phyloP scores from a whole-genome alignment of 2,113 vertebrate genomes.

The Alligator mississippiensis region DNA sequence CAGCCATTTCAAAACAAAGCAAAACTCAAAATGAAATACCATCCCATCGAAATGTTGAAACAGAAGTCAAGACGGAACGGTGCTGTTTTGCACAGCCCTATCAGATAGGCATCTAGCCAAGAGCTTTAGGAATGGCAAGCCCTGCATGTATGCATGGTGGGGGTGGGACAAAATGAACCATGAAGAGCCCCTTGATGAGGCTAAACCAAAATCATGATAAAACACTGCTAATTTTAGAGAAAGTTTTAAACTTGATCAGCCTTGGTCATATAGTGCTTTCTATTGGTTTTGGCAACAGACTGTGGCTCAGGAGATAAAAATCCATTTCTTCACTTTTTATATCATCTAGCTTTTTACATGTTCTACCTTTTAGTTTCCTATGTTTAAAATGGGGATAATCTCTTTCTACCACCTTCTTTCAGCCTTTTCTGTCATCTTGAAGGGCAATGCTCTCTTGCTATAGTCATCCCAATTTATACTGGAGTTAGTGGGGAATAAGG shows the following conservation, averaged over 20 bases:
- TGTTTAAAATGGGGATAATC: neutral
- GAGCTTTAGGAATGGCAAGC: no score
- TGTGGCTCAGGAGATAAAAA: neutral
- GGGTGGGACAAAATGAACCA: no score
- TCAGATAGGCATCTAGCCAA: no score
- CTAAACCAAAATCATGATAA: neutral
- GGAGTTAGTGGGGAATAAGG: no score
- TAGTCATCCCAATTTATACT: neutral
- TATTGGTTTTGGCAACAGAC: neutral
- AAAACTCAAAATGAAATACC: no score
- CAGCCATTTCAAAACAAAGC: no score
- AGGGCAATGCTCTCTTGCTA: neutral
- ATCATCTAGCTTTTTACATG: neutral
- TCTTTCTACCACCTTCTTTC: neutral
- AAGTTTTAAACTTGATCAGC: neutral
- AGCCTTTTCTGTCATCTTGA: neutral
- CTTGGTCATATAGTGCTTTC: neutral
- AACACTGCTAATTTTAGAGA: neutral
- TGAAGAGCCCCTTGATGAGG: no score
- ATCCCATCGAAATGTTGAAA: no score
- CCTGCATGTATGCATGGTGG: no score
- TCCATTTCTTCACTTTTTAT: neutral
- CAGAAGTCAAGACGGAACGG: no score
- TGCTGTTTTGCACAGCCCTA: no score
- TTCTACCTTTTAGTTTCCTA: neutral